These are phyloP conservation scores for Minunthozetes semirufus DNA, from an alignment of 2,888 invertebrate genomes.

Conservation along the genomic window DNA sequence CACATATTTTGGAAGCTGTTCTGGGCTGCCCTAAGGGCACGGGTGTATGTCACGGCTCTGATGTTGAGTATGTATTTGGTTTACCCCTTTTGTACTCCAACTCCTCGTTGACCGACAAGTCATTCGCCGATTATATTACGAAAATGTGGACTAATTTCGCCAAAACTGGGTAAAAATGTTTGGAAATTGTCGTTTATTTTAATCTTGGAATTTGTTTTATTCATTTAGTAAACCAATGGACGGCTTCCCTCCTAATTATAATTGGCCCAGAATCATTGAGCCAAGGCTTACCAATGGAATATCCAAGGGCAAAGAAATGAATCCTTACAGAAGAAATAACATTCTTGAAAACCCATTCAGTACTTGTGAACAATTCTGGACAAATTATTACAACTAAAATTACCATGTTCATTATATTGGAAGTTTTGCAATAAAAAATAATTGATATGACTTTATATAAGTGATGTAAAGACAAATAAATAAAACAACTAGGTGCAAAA, in stretches of 20 bases:
- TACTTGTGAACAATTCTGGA: too few species aligned
- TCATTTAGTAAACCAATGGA: background rate
- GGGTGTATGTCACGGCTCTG: conserved; percentile 4
- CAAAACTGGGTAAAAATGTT: conserved; percentile 12
- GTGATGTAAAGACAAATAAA: too few species aligned
- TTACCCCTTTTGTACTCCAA: background rate
- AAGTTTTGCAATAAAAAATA: too few species aligned
- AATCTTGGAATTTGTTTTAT: background rate
- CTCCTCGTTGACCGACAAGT: background rate
- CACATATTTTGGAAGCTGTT: background rate
- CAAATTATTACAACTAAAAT: too few species aligned
- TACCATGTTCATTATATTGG: too few species aligned
- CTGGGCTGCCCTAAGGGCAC: background rate
- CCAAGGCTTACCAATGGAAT: background rate
- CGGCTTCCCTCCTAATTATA: background rate
- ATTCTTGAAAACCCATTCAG: background rate
- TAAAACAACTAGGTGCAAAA: too few species aligned
- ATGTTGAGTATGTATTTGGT: background rate
- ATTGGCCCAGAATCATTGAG: background rate
- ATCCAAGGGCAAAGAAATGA: background rate
- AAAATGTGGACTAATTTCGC: conserved; percentile 34
- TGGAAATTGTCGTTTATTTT: background rate
- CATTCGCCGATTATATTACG: conserved; percentile 6
- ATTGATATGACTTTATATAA: too few species aligned
- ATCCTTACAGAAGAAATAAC: background rate